Conservation (phyloP, 2,888 invertebrate species). For the Frankliniella fusca region DNA sequence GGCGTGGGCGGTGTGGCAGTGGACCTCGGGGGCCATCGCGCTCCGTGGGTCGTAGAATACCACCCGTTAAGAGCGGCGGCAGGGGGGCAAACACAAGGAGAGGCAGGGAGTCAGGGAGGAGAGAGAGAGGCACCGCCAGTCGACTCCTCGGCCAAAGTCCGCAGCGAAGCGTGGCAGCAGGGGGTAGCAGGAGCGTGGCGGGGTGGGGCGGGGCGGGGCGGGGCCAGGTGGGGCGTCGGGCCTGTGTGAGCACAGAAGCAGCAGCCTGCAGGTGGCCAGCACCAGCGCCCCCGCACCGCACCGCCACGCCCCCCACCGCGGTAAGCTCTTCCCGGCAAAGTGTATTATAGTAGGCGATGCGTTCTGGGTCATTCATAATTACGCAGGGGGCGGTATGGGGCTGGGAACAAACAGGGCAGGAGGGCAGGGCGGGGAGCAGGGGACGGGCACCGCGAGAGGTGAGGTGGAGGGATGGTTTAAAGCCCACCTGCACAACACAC, state of each 20-base stretch:
- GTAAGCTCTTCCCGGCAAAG: conserved; percentile 8
- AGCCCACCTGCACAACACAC: background rate
- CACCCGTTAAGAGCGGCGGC: background rate
- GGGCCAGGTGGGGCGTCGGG: background rate
- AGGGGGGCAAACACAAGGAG: background rate
- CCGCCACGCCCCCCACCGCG: background rate
- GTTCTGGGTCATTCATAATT: conserved; percentile 23
- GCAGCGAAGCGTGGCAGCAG: background rate
- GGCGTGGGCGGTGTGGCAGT: background rate
- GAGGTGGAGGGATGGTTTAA: background rate
- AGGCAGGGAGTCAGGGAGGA: background rate
- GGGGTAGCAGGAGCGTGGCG: background rate
- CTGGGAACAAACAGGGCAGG: background rate
- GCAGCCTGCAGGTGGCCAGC: conserved; percentile 6
- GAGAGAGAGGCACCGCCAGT: too few species aligned
- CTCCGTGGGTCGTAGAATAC: background rate
- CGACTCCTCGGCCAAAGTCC: background rate
- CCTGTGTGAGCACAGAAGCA: background rate
- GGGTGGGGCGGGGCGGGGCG: background rate
- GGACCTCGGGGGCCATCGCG: background rate
- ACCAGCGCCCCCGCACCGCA: background rate
- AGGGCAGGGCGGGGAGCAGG: background rate
- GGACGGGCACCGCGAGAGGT: background rate
- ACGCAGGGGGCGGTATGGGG: background rate
- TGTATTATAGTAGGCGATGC: conserved; percentile 2